These are phyloP conservation scores for Carlito syrichta DNA, from an alignment of 2,113 vertebrate genomes.

Conservation along the genomic window DNA sequence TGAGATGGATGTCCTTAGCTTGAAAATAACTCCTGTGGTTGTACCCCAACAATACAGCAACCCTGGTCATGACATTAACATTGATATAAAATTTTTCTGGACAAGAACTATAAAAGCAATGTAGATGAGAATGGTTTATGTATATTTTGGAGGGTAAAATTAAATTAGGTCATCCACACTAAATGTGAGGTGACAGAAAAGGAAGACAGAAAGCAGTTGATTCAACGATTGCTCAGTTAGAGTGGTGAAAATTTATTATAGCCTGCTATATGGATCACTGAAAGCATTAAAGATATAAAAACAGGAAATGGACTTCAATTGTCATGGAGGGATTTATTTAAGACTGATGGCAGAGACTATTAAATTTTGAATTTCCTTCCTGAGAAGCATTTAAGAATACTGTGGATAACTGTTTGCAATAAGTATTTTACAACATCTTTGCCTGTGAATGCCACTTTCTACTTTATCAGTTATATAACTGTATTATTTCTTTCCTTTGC, in stretches of 20 bases:
- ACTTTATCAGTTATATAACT: background rate
- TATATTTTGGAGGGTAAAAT: background rate
- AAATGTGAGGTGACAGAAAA: background rate
- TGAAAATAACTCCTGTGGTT: background rate
- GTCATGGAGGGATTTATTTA: conserved; percentile 24
- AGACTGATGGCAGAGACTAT: background rate
- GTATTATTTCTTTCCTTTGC: background rate
- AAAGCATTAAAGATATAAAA: conserved; percentile 25
- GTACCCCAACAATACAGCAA: background rate
- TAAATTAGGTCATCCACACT: background rate
- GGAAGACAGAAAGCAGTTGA: background rate
- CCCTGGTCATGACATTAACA: background rate
- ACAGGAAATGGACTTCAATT: conserved; percentile 43
- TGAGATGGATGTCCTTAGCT: background rate
- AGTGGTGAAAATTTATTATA: conserved; percentile 11
- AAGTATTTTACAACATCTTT: background rate
- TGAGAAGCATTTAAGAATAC: conserved; percentile 12
- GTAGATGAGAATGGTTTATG: background rate
- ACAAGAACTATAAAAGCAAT: background rate
- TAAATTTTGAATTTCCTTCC: conserved; percentile 45
- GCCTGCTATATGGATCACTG: background rate
- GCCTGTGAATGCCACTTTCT: background rate
- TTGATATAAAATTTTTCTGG: background rate
- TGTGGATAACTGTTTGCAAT: background rate
- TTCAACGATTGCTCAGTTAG: background rate